phyloP scores from a whole-genome alignment of 2,113 vertebrate species.

The Percopsis transmontana region DNA sequence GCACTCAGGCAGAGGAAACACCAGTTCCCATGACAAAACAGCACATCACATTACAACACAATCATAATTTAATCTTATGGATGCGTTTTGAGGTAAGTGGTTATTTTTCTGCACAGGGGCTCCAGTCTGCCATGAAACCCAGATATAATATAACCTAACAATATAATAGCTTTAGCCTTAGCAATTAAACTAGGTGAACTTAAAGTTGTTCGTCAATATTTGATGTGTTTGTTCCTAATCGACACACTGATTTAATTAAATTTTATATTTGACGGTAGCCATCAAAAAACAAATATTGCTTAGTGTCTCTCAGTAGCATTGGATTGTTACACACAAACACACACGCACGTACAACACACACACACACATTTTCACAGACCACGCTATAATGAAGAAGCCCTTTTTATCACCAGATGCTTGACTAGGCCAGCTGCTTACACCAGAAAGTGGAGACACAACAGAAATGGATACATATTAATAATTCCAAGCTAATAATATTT shows the following conservation, averaged over 20 bases:
- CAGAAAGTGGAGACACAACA: not conserved
- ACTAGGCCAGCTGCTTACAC: slow-evolving; percentile 5
- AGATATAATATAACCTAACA: no score
- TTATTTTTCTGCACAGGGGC: slow-evolving; percentile 79
- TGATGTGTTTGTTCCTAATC: no score
- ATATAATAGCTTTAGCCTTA: no score
- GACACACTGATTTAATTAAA: no score
- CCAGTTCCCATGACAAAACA: slow-evolving; percentile 43
- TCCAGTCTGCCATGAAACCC: slow-evolving; percentile 79
- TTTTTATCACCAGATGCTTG: slow-evolving; percentile 14
- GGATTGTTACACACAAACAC: slow-evolving; percentile 5
- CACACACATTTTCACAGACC: not conserved
- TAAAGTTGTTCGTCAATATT: no score
- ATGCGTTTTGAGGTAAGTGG: slow-evolving; percentile 89
- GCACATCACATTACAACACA: slow-evolving; percentile 31
- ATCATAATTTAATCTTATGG: slow-evolving; percentile 69
- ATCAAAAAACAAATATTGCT: no score
- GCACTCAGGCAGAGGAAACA: slow-evolving; percentile 79
- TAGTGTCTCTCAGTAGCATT: not conserved
- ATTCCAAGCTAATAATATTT: not conserved
- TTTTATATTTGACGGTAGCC: no score
- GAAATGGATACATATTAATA: not conserved
- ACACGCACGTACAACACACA: not conserved
- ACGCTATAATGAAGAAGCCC: slow-evolving; percentile 21
- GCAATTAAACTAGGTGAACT: no score